A percentile compares a stretch with the other conserved stretches of the same genome.
Evolutionary conservation across 2,797 vertebrate species (phyloP).

Genomic region (Coreius guichenoti): DNA sequence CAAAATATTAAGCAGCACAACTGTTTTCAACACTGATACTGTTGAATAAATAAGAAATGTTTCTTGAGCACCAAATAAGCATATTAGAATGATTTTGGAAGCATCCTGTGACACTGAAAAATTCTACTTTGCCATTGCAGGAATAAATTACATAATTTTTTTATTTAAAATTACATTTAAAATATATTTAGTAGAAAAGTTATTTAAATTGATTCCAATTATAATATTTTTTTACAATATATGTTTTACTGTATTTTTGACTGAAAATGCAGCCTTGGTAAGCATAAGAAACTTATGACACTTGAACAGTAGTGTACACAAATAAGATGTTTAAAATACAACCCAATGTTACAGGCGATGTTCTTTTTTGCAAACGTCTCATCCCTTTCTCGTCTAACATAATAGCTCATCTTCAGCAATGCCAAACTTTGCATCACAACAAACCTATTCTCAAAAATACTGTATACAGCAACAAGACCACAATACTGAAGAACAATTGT

Average conservation of each 20-base stretch:
- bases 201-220: no score
- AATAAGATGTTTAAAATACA: constrained; percentile 5
- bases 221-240: not conserved
- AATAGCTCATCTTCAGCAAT: not conserved
- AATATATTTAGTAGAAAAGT: not conserved
- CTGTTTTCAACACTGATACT: no score
- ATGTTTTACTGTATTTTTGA: not conserved
- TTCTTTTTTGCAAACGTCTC: not conserved
- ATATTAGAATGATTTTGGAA: no score
- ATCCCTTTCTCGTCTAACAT: not conserved
- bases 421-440: not conserved
- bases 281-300: not conserved
- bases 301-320: not conserved
- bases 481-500: not conserved
- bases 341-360: not conserved
- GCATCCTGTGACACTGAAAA: no score
- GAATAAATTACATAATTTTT: no score
- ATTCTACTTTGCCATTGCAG: no score
- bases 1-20: no score
- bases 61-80: no score
- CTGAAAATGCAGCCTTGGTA: not conserved
- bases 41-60: no score
- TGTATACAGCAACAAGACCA: not conserved
- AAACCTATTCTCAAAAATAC: not conserved
- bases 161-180: no score